These are phyloP conservation scores for Callimorpha dominula DNA, from an alignment of 2,888 invertebrate species.

Conservation along the genomic window DNA sequence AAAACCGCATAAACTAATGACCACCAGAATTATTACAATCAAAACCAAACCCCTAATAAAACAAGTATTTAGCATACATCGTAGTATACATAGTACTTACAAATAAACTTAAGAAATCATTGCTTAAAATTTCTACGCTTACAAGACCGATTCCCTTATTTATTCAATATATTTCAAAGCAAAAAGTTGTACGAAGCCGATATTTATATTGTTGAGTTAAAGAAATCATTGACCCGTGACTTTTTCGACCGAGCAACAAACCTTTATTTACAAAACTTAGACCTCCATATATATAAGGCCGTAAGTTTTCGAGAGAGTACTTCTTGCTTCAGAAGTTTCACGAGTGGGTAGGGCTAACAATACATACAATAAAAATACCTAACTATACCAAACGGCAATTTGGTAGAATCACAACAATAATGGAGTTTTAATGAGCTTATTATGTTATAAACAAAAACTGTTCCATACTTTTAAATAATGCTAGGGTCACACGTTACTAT, in stretches of 20 bases:
- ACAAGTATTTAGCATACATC: no score
- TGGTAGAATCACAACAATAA: neutral
- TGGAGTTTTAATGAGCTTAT: neutral
- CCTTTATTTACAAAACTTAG: constrained; percentile 16
- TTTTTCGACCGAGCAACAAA: constrained; percentile 17
- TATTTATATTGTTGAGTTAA: neutral
- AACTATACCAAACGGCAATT: constrained; percentile 1
- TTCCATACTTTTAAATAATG: neutral
- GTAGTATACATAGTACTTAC: no score
- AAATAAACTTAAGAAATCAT: neutral
- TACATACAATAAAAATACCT: neutral
- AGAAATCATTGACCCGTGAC: neutral
- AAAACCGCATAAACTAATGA: no score
- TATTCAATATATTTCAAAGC: neutral
- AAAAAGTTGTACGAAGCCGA: neutral
- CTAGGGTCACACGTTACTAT: neutral
- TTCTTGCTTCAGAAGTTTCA: constrained; percentile 2
- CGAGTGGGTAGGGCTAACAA: constrained; percentile 1
- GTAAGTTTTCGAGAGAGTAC: constrained; percentile 27
- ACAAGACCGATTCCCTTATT: neutral
- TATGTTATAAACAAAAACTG: neutral
- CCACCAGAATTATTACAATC: no score
- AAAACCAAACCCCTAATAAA: no score
- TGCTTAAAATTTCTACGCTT: neutral
- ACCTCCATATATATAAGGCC: constrained; percentile 16